A percentile compares a stretch with the other conserved stretches of the same genome.
Conservation (phyloP, 2,888 invertebrate genomes). For the Atethmia centrago region DNA sequence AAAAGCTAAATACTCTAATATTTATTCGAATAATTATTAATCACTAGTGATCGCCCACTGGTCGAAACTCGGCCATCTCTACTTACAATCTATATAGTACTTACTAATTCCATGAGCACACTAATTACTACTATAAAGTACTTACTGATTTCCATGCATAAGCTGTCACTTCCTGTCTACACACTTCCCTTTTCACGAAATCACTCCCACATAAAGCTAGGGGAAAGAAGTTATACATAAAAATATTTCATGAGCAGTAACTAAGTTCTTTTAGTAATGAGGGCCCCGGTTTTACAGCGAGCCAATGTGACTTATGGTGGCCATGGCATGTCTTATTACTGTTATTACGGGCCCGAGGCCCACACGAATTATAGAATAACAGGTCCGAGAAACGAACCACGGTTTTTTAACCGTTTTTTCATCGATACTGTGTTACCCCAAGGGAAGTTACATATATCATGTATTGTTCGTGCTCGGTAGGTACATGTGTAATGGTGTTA, state of each 20-base stretch:
- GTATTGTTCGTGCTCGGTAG: constrained; percentile 59
- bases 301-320: constrained; percentile 83
- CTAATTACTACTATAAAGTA: too few relatives aligned
- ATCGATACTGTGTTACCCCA: constrained; percentile 68
- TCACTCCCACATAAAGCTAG: too few relatives aligned
- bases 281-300: constrained; percentile 60
- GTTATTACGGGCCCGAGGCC: constrained; percentile 83
- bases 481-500: constrained; percentile 53
- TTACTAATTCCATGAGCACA: too few relatives aligned
- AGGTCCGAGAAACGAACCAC: constrained; percentile 63
- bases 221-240: too few relatives aligned
- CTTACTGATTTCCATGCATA: too few relatives aligned
- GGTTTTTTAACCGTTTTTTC: constrained; percentile 65
- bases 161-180: too few relatives aligned
- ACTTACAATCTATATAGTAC: too few relatives aligned
- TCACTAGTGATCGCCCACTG: too few relatives aligned
- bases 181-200: too few relatives aligned
- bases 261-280: constrained; percentile 70
- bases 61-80: too few relatives aligned
- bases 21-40: too few relatives aligned
- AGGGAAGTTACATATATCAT: constrained; percentile 68
- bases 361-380: constrained; percentile 81
- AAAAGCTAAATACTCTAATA: too few relatives aligned
- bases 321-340: constrained; percentile 80
- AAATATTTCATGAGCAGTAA: constrained; percentile 66